Percentiles rank a stretch among this genome's conserved stretches.
Evolutionary conservation across 1,140 invertebrate genomes (phyloP).

Genomic region (Anagrus nilaparvatae): DNA sequence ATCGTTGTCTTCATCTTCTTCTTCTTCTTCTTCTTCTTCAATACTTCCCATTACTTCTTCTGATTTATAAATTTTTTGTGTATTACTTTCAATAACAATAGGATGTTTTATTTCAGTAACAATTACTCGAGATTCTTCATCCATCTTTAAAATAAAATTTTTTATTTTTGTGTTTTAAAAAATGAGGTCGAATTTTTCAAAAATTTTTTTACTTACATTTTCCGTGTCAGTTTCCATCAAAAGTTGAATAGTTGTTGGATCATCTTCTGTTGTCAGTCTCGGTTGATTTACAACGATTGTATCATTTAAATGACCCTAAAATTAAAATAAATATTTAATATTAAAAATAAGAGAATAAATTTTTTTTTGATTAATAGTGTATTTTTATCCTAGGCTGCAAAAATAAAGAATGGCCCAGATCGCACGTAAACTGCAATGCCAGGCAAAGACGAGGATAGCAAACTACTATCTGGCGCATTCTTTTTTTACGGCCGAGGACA

Average conservation of each 20-base stretch:
- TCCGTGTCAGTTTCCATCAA: slow-evolving; percentile 33
- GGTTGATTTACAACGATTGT: slow-evolving; percentile 73
- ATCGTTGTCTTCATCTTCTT: not conserved
- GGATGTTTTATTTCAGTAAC: slow-evolving; percentile 47
- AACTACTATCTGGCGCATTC: no score
- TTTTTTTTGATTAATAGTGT: no score
- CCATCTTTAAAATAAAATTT: not conserved
- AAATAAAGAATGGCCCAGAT: no score
- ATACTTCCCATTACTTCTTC: slow-evolving; percentile 28
- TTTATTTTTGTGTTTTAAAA: not conserved
- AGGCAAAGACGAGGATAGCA: no score
- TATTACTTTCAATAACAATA: slow-evolving; percentile 41
- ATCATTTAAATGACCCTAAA: slow-evolving; percentile 59
- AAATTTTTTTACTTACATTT: slow-evolving; percentile 20
- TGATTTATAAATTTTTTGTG: slow-evolving; percentile 34
- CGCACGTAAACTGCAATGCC: no score
- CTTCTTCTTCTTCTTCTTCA: slow-evolving; percentile 32
- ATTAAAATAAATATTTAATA: slow-evolving; percentile 1
- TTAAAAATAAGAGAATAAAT: not conserved
- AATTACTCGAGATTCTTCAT: slow-evolving; percentile 8
- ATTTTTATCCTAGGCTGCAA: no score
- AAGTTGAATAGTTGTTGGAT: slow-evolving; percentile 39
- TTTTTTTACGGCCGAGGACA: no score
- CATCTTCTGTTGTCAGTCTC: slow-evolving; percentile 49
- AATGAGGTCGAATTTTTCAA: not conserved